Conservation (phyloP, 2,888 invertebrate species). For the Schizotus pectinicornis region DNA sequence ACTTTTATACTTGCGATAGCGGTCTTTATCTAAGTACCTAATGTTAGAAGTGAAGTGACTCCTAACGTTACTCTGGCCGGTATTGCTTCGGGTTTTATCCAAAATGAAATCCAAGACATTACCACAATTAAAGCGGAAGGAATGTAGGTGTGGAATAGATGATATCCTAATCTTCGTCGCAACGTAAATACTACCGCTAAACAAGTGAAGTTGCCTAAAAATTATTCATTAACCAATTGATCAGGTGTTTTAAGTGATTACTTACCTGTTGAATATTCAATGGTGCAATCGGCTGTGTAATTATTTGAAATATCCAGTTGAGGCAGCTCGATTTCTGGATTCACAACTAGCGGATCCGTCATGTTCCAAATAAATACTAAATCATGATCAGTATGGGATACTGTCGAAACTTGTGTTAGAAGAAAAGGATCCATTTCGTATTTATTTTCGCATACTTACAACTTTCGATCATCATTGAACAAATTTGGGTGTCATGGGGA, state of each 20-base stretch:
- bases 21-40: constrained; percentile 62
- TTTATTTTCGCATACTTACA: constrained; percentile 68
- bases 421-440: not conserved
- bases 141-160: constrained; percentile 90
- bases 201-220: constrained; percentile 88
- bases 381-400: constrained; percentile 89
- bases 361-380: constrained; percentile 90
- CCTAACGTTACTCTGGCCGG: constrained; percentile 89
- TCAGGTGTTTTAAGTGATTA: constrained; percentile 4
- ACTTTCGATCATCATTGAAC: constrained; percentile 94
- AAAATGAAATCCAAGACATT: constrained; percentile 96
- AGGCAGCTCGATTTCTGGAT: constrained; percentile 86
- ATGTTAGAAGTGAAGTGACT: constrained; percentile 83
- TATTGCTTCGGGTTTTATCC: constrained; percentile 93
- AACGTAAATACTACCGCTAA: constrained; percentile 88
- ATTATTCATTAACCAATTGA: constrained; percentile 2
- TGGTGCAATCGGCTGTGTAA: constrained; percentile 88
- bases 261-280: constrained; percentile 79
- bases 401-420: constrained; percentile 62
- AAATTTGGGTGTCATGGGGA: constrained; percentile 92
- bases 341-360: constrained; percentile 85
- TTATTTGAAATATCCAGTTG: constrained; percentile 88
- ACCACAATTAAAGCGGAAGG: constrained; percentile 91
- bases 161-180: constrained; percentile 83
- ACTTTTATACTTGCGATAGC: not conserved